Evolutionary conservation across 2,797 vertebrate genomes (phyloP), one percentile per base, ranked within the genome.

Genomic region (Microchirus variegatus): DNA sequence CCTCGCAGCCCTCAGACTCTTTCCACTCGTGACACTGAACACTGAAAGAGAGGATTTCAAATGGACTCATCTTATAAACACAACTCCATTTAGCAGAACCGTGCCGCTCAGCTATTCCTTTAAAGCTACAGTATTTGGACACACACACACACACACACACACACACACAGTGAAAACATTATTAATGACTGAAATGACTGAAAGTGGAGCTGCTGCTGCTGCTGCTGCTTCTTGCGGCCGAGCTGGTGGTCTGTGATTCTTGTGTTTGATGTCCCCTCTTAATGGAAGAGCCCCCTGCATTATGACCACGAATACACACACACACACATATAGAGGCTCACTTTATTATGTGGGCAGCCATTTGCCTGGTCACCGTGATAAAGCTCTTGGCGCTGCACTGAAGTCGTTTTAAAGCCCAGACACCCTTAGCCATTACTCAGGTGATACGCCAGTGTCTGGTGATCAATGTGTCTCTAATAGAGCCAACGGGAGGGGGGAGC

Each of bases 381-480:
- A 84, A 88, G 86, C 74, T 86, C 58, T 78, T 84, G 85, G 77
- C 66, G 41, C 81, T 80, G 59, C 46, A 45, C 40, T 26, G 68
- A 48, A 71, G 66, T 82, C 63, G 84, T 84, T 89, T 88, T 86
- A 91, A 78, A 83, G 68, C 87, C 86, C 81, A 91, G 90, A 90
- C 90, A 87, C 80, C 89, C 87, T 88, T 83, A 68, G 85, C 85
- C 87, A 92, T 94, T 91, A 92, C 90, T 92, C 89, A 90, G 87
- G 88, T 90, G 87, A 91, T 89, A 63, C 88, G 87, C 81, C 89
- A 89, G 77, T 40, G 16, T 66, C 66, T 56, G 71, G 73, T 92
- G 91, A 94, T 93, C 91, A 90, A 93, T 93, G 90, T 85, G 89
- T 83, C 85, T 83, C 85, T 89, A 85, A 86, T 81, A 86, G 79